phyloP scores from a whole-genome alignment of 2,888 invertebrate genomes.

The Drosophila anomalata region DNA sequence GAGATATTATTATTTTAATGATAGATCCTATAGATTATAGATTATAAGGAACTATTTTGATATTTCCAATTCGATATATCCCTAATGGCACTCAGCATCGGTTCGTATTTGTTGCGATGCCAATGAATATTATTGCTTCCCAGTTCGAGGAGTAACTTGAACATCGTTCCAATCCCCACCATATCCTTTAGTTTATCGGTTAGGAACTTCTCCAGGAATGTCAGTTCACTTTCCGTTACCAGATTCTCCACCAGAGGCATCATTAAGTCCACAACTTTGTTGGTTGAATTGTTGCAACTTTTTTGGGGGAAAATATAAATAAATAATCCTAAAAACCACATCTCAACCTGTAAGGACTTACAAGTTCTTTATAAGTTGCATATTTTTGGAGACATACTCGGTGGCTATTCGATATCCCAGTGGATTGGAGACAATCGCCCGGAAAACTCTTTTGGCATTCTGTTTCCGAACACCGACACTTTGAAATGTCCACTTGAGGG shows the following conservation, averaged over 20 bases:
- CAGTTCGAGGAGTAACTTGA: constrained; percentile 1
- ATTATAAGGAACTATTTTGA: neutral
- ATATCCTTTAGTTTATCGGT: neutral
- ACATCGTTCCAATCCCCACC: neutral
- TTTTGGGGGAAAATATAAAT: neutral
- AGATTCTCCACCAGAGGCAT: constrained; percentile 13
- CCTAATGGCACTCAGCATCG: constrained; percentile 8
- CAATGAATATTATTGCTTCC: constrained; percentile 19
- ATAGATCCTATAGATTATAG: neutral
- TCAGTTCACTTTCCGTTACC: neutral
- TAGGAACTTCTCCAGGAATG: neutral
- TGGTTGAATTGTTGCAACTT: constrained; percentile 24
- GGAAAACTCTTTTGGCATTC: constrained; percentile 87
- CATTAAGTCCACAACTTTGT: constrained; percentile 4
- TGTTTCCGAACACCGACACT: constrained; percentile 86
- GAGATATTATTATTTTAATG: neutral
- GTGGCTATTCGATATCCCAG: constrained; percentile 89
- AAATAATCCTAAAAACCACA: neutral
- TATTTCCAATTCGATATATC: neutral
- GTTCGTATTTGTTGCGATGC: neutral
- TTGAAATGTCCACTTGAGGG: constrained; percentile 87
- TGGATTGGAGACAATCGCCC: constrained; percentile 86
- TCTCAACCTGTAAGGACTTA: constrained; percentile 83
- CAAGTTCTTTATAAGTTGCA: constrained; percentile 87
- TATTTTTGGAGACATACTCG: constrained; percentile 88